Base-by-base conservation (phyloP, 2,113 vertebrate species). In the Silurus glanis region DNA sequence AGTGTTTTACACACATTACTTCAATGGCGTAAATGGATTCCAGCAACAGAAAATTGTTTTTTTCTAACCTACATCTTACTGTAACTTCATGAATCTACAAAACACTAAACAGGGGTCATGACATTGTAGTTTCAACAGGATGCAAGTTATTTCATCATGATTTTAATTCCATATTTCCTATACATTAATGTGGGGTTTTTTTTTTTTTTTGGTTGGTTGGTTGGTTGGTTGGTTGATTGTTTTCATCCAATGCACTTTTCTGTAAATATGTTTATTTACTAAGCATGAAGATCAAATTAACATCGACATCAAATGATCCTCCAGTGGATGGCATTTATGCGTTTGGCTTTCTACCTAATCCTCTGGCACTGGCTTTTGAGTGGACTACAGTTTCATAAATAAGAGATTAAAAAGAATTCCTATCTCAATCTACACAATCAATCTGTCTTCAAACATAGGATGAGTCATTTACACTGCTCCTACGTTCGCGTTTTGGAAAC, bases 311-410 rank as follows among this genome's bases (percentile, higher is more conserved):
- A 69, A 83, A 72, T 62, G 45, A 13, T 79, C 2, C n/a, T 82
- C 28, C 21, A 25, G n/a, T 59, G 66, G 23, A 47, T 69, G 21
- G 23, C 76, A 74, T 71, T 85, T 85, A 81, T 85, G 71, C 62
- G 58, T 14, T 80, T 82, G 25, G 72, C 49, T 62, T 75, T 51
- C 8, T 13, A 53, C 66, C 37, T 80, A 81, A 85, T 85, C 85
- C 83, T 58, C 74, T 78, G 47, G 79, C 61, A 85, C 62, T 56
- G 83, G 56, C 79, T 83, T 62, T 69, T 83, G 66, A 83, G 59
- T 83, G 53, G 37, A 83, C 85, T 62, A 59, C 21, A 83, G 81
- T 17, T 53, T 83, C 80, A 75, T 89, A 86, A 89, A 87, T 89
- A 86, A 89, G 67, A 87, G 64, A 86, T 83, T 80, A 81, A 83